phyloP scores from a whole-genome alignment of 2,113 vertebrate species.

The Eonycteris spelaea region DNA sequence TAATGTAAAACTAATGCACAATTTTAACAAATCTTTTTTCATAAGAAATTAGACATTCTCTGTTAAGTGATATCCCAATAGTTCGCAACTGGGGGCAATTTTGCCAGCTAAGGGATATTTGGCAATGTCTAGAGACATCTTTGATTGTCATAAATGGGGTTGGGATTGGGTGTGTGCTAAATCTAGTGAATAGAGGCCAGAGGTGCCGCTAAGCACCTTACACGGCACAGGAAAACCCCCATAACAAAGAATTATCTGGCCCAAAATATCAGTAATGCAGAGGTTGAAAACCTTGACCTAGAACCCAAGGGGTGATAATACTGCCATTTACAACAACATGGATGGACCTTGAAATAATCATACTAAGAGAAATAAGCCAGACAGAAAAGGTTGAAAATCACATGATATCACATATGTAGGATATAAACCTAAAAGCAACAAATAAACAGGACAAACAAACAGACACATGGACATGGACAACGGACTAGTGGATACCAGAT shows the following conservation, averaged over 20 bases:
- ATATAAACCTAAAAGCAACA: too few species aligned
- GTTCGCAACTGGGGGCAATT: background rate
- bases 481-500: too few species aligned
- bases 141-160: background rate
- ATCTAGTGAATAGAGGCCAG: background rate
- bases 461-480: too few species aligned
- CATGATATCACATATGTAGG: too few species aligned
- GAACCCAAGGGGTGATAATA: background rate
- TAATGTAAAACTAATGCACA: background rate
- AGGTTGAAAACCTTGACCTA: background rate
- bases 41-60: background rate
- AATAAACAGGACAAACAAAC: too few species aligned
- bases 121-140: background rate
- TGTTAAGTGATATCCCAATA: background rate
- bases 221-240: background rate
- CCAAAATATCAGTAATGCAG: background rate
- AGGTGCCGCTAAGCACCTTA: background rate
- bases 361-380: too few species aligned
- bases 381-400: too few species aligned
- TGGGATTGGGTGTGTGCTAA: background rate
- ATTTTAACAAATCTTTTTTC: background rate
- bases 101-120: background rate
- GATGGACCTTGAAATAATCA: too few species aligned
- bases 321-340: too few species aligned
- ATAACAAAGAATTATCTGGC: background rate